Conservation (phyloP, 1,140 invertebrate species). For the Ceratina japonica region DNA sequence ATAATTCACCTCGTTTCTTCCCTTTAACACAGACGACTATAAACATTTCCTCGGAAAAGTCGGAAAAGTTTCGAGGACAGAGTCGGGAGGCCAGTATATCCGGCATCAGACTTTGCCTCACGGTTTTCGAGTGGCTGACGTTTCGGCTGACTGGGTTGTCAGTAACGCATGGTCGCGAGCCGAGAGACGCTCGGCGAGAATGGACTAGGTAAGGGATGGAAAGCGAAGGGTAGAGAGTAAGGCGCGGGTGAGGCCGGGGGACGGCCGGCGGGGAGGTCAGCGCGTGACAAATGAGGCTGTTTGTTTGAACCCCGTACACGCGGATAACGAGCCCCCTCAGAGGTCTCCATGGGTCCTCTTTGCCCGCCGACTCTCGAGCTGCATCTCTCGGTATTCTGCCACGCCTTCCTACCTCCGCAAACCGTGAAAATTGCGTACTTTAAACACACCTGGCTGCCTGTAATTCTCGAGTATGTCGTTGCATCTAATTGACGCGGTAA, state of each 20-base stretch:
- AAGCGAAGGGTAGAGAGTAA: not conserved
- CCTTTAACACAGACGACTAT: not conserved
- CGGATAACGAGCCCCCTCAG: constrained; percentile 72
- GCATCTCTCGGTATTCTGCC: not conserved
- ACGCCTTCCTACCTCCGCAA: constrained; percentile 3
- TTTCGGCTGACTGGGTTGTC: constrained; percentile 23
- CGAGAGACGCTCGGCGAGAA: not conserved
- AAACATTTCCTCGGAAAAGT: not conserved
- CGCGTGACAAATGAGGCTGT: constrained; percentile 76
- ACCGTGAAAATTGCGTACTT: constrained; percentile 69
- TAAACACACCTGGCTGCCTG: constrained; percentile 64
- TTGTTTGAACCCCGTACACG: constrained; percentile 71
- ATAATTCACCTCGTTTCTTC: not conserved
- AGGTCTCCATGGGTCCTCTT: constrained; percentile 53
- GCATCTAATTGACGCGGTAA: constrained; percentile 70
- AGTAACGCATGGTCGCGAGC: not conserved
- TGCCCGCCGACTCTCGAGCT: constrained; percentile 29
- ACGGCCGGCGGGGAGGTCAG: constrained; percentile 64
- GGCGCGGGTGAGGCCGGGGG: not conserved
- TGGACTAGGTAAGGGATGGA: not conserved
- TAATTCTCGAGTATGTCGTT: constrained; percentile 69
- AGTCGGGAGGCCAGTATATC: not conserved
- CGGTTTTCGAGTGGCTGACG: constrained; percentile 1
- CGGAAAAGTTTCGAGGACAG: not conserved
- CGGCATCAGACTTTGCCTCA: not conserved